A percentile compares a stretch with the other conserved stretches of the same genome.
These are phyloP conservation scores for Leucopsar rothschildi DNA, from an alignment of 2,113 vertebrate genomes.

Conservation along the genomic window DNA sequence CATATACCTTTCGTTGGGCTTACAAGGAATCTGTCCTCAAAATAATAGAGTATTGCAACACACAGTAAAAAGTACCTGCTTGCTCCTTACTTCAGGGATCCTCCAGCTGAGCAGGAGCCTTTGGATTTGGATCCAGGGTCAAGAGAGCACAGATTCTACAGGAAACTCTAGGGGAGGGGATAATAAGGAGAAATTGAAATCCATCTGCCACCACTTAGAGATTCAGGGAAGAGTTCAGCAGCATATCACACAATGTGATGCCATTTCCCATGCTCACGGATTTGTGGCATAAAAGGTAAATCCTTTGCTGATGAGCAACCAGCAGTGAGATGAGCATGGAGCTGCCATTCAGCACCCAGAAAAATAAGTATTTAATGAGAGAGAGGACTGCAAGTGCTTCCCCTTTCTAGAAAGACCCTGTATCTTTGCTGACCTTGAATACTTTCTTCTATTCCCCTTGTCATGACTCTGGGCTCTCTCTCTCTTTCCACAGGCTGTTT, in stretches of 20 bases:
- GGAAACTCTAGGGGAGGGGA: not conserved
- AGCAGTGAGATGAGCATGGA: not conserved
- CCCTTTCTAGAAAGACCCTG: not conserved
- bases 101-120: not conserved
- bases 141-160: not conserved
- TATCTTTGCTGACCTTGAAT: not conserved
- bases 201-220: not conserved
- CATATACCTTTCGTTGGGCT: not conserved
- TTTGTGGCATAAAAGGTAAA: not conserved
- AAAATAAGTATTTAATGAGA: not conserved
- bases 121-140: not conserved
- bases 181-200: not conserved
- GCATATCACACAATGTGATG: rapidly evolving
- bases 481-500: not conserved
- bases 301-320: not conserved
- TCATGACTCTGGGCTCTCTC: not conserved
- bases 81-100: not conserved
- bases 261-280: not conserved
- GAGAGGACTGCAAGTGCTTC: not conserved
- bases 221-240: not conserved
- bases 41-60: not conserved
- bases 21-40: not conserved
- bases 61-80: not conserved
- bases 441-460: not conserved
- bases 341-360: not conserved